These are phyloP conservation scores for Cyrtorhinus lividipennis DNA, from an alignment of 1,140 invertebrate species.

Conservation along the genomic window DNA sequence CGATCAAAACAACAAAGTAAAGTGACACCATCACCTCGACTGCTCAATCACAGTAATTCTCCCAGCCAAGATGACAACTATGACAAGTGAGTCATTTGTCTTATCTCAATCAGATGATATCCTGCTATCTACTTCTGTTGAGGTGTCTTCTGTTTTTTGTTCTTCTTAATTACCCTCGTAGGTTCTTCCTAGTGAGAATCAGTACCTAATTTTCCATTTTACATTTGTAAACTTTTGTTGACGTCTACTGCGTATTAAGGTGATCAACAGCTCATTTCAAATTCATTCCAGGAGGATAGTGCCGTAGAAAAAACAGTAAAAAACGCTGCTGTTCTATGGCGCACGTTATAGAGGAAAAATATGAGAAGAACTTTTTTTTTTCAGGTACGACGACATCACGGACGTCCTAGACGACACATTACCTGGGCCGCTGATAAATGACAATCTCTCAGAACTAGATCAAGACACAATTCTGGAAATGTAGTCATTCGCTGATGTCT, in stretches of 20 bases:
- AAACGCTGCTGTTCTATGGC: not conserved
- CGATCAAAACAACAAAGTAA: conserved; percentile 9
- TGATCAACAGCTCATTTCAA: too few relatives aligned
- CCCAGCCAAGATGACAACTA: conserved; percentile 17
- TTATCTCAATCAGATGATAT: too few relatives aligned
- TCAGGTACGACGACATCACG: conserved; percentile 24
- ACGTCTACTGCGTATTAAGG: too few relatives aligned
- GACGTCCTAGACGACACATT: conserved; percentile 23
- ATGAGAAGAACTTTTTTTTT: too few relatives aligned
- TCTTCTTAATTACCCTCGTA: too few relatives aligned
- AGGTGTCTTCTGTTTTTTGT: too few relatives aligned
- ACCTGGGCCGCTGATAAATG: conserved; percentile 18
- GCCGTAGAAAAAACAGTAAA: not conserved
- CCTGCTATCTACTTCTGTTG: too few relatives aligned
- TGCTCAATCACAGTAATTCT: conserved; percentile 13
- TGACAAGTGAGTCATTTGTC: conserved; percentile 17
- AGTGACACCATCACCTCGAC: conserved; percentile 14
- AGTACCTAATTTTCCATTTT: too few relatives aligned
- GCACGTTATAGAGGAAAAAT: too few relatives aligned
- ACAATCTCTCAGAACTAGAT: conserved; percentile 23
- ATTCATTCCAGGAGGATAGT: too few relatives aligned
- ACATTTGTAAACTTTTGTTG: too few relatives aligned
- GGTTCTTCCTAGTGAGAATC: too few relatives aligned
- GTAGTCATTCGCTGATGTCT: conserved; percentile 5
- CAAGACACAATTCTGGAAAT: conserved; percentile 23